These are phyloP conservation scores for Andricus curvator DNA, from an alignment of 2,888 invertebrate genomes.

Conservation along the genomic window DNA sequence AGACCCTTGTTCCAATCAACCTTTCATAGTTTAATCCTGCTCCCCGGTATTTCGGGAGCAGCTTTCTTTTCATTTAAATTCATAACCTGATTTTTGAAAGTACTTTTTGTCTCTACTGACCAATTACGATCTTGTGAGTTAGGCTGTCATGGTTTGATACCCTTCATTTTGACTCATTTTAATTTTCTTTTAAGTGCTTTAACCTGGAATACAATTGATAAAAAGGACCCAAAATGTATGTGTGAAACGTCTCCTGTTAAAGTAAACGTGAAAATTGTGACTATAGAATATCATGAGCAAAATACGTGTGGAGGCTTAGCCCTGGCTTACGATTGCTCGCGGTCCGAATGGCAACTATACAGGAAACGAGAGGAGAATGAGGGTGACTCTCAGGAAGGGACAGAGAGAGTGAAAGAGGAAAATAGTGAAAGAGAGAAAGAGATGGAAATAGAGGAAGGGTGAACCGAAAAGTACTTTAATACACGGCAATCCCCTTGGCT, in stretches of 20 bases:
- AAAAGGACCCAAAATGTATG: no score
- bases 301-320: conserved; percentile 42
- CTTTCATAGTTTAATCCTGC: no score
- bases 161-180: no score
- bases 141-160: no score
- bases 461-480: conserved; percentile 74
- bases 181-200: no score
- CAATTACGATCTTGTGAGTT: no score
- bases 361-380: conserved; percentile 56
- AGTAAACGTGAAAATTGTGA: conserved; percentile 35
- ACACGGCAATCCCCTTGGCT: conserved; percentile 74
- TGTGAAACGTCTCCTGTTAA: not conserved
- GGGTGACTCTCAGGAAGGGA: conserved; percentile 40
- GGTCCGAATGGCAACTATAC: conserved; percentile 52
- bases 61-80: no score
- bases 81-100: no score
- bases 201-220: no score
- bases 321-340: conserved; percentile 40
- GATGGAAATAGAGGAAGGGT: conserved; percentile 58
- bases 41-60: no score
- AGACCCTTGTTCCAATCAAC: no score
- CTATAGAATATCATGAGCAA: conserved; percentile 41
- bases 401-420: conserved; percentile 49
- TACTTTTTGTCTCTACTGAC: no score
- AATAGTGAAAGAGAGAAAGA: conserved; percentile 57